Evolutionary conservation across 2,888 invertebrate species (phyloP), one percentile per base, ranked within the genome.

Genomic region (Platycnemis pennipes): DNA sequence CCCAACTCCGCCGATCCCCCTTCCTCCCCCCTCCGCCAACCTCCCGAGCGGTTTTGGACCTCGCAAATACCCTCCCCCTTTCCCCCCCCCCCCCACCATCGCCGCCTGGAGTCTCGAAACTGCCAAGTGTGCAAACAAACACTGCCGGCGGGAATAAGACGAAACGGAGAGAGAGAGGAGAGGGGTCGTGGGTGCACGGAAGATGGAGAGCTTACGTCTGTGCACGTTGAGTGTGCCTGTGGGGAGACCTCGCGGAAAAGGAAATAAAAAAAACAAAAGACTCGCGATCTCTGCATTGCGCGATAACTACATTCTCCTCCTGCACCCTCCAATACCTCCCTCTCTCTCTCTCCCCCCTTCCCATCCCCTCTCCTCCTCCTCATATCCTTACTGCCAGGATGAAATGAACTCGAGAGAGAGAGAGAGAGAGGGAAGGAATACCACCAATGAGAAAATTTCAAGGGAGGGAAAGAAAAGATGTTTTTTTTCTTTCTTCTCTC

Each of bases 81-180:
- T 7, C 7, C 22, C 63, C 63, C 7, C 31, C 37, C 37, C 37
- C 37, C 13, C 26, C 26, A 49, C n/a, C 13, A 31, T 77, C 77
- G 2, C n/a, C 3, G 63, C 63, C n/a, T 37, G 37, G 26, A 26
- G 49, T 49, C 77, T 37, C 77, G 77, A 77, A 77, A 77, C 77
- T 77, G 77, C 77, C 37, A 77, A 77, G 77, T 77, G 77, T 77
- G 37, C 77, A 77, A 77, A 77, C 77, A 77, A 77, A 77, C 77
- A 77, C 77, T 26, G 3, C 13, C 77, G 37, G 31, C 37, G 77
- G 2, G 77, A n/a, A 77, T n/a, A 77, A 77, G 77, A 77, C 77
- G 77, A 37, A 22, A 19, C 49, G 49, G 16, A 16, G 49, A 49
- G 49, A 16, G 49, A 16, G 49, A 49, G 49, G 26, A 63, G n/a